These are phyloP conservation scores for Odontomyia ornata DNA, from an alignment of 2,888 invertebrate genomes.

Conservation along the genomic window DNA sequence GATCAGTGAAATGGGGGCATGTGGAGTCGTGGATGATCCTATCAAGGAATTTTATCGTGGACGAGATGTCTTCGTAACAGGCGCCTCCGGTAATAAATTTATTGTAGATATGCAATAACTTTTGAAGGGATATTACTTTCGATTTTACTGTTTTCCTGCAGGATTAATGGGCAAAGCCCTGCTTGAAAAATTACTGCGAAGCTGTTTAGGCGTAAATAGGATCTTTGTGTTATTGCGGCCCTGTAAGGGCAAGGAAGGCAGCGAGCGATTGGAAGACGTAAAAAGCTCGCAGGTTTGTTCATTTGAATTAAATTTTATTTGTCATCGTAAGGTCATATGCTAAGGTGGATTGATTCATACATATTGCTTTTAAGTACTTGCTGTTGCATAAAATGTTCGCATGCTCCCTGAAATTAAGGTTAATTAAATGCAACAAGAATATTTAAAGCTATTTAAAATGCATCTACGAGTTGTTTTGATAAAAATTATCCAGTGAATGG, in stretches of 20 bases:
- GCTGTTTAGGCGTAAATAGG: conserved; percentile 74
- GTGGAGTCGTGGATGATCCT: neutral
- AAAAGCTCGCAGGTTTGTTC: conserved; percentile 64
- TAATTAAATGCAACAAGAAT: too few relatives aligned
- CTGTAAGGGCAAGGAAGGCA: conserved; percentile 71
- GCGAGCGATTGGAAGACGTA: conserved; percentile 70
- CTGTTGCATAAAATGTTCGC: too few relatives aligned
- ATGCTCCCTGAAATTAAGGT: too few relatives aligned
- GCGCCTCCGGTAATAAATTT: conserved; percentile 68
- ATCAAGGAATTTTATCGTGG: conserved; percentile 27
- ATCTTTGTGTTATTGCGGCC: conserved; percentile 78
- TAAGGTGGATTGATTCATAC: too few relatives aligned
- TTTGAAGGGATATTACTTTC: too few relatives aligned
- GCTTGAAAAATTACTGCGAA: conserved; percentile 82
- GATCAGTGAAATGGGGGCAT: too few relatives aligned
- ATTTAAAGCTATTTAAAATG: too few relatives aligned
- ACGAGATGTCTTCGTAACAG: conserved; percentile 81
- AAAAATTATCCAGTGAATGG: too few relatives aligned
- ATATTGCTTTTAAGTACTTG: too few relatives aligned
- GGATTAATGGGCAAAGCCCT: conserved; percentile 88
- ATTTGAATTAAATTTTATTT: neutral
- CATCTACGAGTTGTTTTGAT: too few relatives aligned
- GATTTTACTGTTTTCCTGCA: conserved; percentile 51
- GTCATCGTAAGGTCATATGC: too few relatives aligned
- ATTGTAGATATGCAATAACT: neutral